Evolutionary conservation across 2,797 vertebrate species (phyloP), one percentile per base, ranked within the genome.

Genomic region (Micromesistius poutassou): DNA sequence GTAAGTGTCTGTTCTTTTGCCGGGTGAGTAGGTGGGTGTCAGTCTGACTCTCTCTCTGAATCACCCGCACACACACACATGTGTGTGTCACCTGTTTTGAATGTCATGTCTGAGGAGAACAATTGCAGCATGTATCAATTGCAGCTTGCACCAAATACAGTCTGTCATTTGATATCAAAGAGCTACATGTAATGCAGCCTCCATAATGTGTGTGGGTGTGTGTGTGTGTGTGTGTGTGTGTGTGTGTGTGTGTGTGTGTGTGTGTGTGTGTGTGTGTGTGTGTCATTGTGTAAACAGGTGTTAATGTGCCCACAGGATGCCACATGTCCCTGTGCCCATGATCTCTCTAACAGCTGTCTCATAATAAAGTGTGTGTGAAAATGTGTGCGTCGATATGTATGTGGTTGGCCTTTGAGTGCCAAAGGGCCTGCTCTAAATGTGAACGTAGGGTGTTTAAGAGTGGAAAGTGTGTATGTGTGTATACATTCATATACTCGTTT

Each of bases 281-380:
- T 77, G 46, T 73, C 89, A 87, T 74, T 85, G 83, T 87, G 88
- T 90, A 86, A 93, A 91, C 91, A 93, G 91, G 92, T 94, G 92
- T 89, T 90, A 91, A 92, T 86, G 88, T 89, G 88, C 84, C 89
- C 85, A 86, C 88, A 87, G 87, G 88, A 90, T 88, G 85, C 89
- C 92, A 91, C 90, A 92, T 92, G 91, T 86, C 82, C 72, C 84
- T 85, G 90, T 89, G 86, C 40, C 89, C 87, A 82, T 88, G 90
- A 90, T 89, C 87, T 82, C 86, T 81, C 22, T 19, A 91, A 87
- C 93, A 93, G 93, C 91, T 92, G 92, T 83, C 81, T 71, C 55
- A 72, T 12, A 28, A 76, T 68, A 82, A 80, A 86, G 83, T 74
- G 70, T 25, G 50, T 89, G 85, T 84, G 78, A 74, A 75, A 80